These are phyloP conservation scores for Actias luna DNA, from an alignment of 2,888 invertebrate species.

Conservation along the genomic window DNA sequence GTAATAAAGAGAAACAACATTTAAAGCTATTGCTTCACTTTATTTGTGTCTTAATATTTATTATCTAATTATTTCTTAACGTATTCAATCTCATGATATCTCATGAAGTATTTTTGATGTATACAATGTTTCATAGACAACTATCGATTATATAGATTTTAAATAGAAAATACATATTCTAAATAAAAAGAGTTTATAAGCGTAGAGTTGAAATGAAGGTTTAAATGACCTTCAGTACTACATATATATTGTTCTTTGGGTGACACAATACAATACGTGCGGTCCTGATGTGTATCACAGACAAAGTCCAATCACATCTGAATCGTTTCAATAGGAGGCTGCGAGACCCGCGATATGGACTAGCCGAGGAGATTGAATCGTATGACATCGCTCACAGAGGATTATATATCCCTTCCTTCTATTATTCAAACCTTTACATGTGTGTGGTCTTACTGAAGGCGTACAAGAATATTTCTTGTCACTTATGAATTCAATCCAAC, in stretches of 20 bases:
- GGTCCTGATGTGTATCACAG: not conserved
- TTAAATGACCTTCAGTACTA: not conserved
- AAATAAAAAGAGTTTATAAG: too few relatives aligned
- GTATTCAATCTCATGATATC: too few relatives aligned
- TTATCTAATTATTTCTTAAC: too few relatives aligned
- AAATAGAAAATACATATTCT: too few relatives aligned
- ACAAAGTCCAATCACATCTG: not conserved
- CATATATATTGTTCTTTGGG: not conserved
- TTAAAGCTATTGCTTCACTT: too few relatives aligned
- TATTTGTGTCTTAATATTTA: too few relatives aligned
- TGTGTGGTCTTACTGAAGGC: not conserved
- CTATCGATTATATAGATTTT: too few relatives aligned
- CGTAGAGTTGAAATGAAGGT: too few relatives aligned
- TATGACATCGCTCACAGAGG: conserved; percentile 5
- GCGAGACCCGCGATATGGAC: not conserved
- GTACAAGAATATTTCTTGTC: not conserved
- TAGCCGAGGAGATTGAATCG: not conserved
- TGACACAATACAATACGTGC: not conserved
- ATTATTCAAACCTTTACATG: conserved; percentile 16
- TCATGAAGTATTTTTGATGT: too few relatives aligned
- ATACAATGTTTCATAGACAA: too few relatives aligned
- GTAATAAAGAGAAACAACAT: too few relatives aligned
- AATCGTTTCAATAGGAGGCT: not conserved
- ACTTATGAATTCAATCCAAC: not conserved
- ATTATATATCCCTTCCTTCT: conserved; percentile 12